Evolutionary conservation across 2,888 invertebrate species (phyloP).

Genomic region (Resseliella maxima): DNA sequence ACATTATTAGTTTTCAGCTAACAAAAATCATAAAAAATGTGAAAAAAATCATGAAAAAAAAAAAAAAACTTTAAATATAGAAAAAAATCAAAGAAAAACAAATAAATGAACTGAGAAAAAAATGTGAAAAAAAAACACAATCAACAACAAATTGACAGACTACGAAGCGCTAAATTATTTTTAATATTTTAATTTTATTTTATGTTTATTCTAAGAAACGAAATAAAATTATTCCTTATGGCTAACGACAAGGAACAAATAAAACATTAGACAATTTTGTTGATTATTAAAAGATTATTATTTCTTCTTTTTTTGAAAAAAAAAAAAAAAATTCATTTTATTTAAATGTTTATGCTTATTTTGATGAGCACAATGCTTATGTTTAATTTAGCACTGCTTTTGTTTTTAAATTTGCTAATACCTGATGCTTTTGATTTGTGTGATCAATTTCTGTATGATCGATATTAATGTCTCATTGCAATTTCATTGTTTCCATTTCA

Average conservation of each 20-base stretch:
- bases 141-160: not conserved
- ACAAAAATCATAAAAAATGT: too few relatives aligned
- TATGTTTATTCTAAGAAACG: slow-evolving; percentile 30
- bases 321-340: not conserved
- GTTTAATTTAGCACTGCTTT: too few relatives aligned
- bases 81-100: not conserved
- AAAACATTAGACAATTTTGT: not conserved
- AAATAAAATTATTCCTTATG: slow-evolving; percentile 31
- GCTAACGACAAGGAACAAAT: slow-evolving; percentile 19
- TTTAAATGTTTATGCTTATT: not conserved
- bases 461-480: too few relatives aligned
- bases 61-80: not conserved
- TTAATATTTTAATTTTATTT: slow-evolving; percentile 37
- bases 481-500: not conserved
- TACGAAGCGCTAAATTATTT: slow-evolving; percentile 36
- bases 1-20: not conserved
- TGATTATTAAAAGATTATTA: not conserved
- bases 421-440: too few relatives aligned
- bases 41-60: not conserved
- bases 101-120: not conserved
- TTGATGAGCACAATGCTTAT: too few relatives aligned
- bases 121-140: not conserved
- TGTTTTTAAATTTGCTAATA: too few relatives aligned
- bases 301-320: not conserved
- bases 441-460: too few relatives aligned